Evolutionary conservation across 2,113 vertebrate genomes (phyloP), one percentile per base, ranked within the genome.

Genomic region (Trichechus manatus): DNA sequence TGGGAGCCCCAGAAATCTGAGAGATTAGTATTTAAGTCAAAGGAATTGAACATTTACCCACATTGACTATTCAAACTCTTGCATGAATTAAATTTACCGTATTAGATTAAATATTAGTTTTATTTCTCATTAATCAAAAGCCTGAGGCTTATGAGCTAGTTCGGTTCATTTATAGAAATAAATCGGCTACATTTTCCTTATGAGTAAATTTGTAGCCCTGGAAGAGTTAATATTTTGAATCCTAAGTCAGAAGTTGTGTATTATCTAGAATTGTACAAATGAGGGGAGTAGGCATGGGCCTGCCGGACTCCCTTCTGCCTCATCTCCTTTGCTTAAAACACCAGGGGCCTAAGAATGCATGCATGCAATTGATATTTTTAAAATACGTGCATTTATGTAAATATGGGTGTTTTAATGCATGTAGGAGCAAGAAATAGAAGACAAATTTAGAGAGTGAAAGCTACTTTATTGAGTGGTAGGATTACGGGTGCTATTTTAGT

Each of bases 131-230:
- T 75, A 75, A 89, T 39, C 63, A 20, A 89, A 75, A 86, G 4
- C 66, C 96, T 36, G 15, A 33, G 14, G 17, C 31, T 39, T 68
- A 39, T 75, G 8, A 66, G 22, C 77, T 92, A 85, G 39, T 68
- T 68, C 17, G 33, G 23, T 50, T 44, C 53, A 91, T 77, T 75
- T 39, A n/a, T 1, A 94, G 11, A 84, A 72, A 77, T 72, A n/a
- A 39, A 59, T 42, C 63, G 42, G 29, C 22, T 23, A 85, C 2
- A 72, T 44, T 89, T 74, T 85, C 14, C 44, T 90, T 77, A 19
- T 75, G 33, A 92, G 27, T 92, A 81, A 81, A 63, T 82, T 33
- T 87, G 47, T 90, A 94, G 47, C 31, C 15, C 20, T 97, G 19
- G 68, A 72, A 86, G 44, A 87, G 59, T 77, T 78, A 74, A 10